Evolutionary conservation across 1,140 invertebrate species (phyloP).

Genomic region (Drosophila novamexicana): DNA sequence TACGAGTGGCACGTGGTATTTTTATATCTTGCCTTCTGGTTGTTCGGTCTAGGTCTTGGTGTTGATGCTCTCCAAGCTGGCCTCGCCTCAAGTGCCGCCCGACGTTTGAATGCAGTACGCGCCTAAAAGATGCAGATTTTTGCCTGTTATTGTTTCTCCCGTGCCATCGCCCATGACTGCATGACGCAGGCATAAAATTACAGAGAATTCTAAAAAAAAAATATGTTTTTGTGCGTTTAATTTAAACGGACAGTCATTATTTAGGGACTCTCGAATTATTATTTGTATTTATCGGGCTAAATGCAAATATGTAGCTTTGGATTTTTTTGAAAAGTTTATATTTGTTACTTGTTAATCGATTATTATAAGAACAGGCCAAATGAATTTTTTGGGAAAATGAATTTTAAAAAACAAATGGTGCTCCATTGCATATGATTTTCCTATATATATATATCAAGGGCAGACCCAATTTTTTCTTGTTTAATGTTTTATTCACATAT

Average conservation of each 20-base stretch:
- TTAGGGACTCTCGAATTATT: neutral
- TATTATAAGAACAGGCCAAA: neutral
- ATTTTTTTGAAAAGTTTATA: neutral
- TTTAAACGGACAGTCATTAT: slow-evolving; percentile 1
- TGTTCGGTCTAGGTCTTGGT: slow-evolving; percentile 29
- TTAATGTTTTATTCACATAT: slow-evolving; percentile 80
- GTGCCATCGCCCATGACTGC: slow-evolving; percentile 2
- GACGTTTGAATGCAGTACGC: slow-evolving; percentile 15
- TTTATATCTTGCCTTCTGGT: slow-evolving; percentile 43
- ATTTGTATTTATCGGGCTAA: no score
- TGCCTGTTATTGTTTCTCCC: neutral
- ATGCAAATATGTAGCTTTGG: neutral
- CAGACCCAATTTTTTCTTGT: slow-evolving; percentile 25
- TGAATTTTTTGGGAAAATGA: slow-evolving; percentile 1
- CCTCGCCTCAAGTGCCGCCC: slow-evolving; percentile 36
- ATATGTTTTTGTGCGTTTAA: neutral
- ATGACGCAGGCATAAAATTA: slow-evolving; percentile 4
- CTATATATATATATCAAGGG: slow-evolving; percentile 4
- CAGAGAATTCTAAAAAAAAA: neutral
- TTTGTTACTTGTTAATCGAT: neutral
- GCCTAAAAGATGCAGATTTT: slow-evolving; percentile 29
- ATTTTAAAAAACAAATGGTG: slow-evolving; percentile 12
- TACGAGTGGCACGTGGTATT: slow-evolving; percentile 47
- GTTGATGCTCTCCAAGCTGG: slow-evolving; percentile 24
- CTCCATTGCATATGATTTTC: slow-evolving; percentile 20